A percentile compares a stretch with the other conserved stretches of the same genome.
Evolutionary conservation across 30 jellyfish, hydroid and myxozoan genomes (phyloP).

Genomic region (Clytia hemisphaerica): DNA sequence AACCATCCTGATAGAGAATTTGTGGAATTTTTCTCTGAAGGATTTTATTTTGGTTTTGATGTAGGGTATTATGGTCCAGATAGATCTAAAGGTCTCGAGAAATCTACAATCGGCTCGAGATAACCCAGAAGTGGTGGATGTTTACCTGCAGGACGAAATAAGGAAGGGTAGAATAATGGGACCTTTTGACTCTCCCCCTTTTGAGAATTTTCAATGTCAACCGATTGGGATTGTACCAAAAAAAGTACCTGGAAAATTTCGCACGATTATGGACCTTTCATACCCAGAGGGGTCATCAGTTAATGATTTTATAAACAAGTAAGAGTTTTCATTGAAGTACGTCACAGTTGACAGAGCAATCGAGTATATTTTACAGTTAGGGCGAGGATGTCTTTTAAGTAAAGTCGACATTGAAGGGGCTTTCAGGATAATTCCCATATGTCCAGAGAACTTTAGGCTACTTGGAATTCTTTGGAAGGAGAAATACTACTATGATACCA

Average conservation of each 20-base stretch:
- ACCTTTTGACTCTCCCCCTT: slow-evolving; percentile 8
- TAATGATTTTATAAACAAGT: slow-evolving; percentile 3
- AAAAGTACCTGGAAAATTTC: slow-evolving; percentile 5
- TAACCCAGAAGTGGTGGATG: neutral
- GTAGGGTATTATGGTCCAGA: slow-evolving; percentile 27
- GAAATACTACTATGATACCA: no score
- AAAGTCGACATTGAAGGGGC: no score
- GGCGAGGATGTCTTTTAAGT: slow-evolving; percentile 22
- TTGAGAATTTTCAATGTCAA: slow-evolving; percentile 4
- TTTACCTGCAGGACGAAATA: neutral
- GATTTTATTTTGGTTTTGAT: slow-evolving; percentile 5
- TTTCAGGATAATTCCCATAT: slow-evolving; percentile 28
- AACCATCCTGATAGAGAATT: neutral
- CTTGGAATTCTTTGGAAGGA: no score
- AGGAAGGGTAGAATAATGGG: slow-evolving; percentile 19
- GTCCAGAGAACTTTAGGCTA: neutral
- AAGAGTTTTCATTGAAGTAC: slow-evolving; percentile 16
- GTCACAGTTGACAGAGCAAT: no score
- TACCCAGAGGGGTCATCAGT: slow-evolving; percentile 12
- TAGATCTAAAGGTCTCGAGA: neutral
- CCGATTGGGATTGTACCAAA: slow-evolving; percentile 28
- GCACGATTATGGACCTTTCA: slow-evolving; percentile 17
- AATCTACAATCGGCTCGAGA: slow-evolving; percentile 7
- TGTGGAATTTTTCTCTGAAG: neutral
- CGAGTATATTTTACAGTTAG: neutral